Conservation (phyloP, 2,113 vertebrate genomes). For the Seriola aureovittata region DNA sequence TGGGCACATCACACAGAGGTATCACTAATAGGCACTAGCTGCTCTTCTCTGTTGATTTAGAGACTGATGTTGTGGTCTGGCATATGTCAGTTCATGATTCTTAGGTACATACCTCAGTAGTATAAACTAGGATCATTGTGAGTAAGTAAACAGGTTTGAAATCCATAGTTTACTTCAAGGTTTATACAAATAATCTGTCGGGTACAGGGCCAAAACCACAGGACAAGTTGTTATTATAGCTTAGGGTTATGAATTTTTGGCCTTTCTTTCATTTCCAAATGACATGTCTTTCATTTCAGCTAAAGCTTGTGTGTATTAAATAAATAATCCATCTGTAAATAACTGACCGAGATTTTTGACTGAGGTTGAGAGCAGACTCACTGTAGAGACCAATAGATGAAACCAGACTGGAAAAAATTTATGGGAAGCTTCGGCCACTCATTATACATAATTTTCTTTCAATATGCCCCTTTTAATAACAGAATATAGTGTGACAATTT, state of each 20-base stretch:
- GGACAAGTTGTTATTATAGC: background rate
- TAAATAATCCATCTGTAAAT: background rate
- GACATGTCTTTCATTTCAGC: background rate
- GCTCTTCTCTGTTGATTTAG: background rate
- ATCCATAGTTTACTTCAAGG: background rate
- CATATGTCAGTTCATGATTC: background rate
- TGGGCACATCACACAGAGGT: no score
- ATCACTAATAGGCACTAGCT: no score
- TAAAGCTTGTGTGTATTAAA: background rate
- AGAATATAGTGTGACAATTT: no score
- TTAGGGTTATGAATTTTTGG: background rate
- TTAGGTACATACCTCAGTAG: background rate
- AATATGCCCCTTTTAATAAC: no score
- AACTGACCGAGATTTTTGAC: background rate
- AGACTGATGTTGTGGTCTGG: background rate
- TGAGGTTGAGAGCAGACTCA: background rate
- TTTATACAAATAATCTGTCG: background rate
- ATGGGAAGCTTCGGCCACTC: no score
- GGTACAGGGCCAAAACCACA: background rate
- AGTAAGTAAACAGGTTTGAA: background rate
- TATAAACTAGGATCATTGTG: background rate
- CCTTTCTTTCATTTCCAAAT: background rate
- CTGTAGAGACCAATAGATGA: no score
- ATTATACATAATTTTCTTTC: no score
- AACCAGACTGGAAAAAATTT: no score